Evolutionary conservation across 1,140 invertebrate species (phyloP), one percentile per base, ranked within the genome.

Genomic region (Drosophila bocqueti): DNA sequence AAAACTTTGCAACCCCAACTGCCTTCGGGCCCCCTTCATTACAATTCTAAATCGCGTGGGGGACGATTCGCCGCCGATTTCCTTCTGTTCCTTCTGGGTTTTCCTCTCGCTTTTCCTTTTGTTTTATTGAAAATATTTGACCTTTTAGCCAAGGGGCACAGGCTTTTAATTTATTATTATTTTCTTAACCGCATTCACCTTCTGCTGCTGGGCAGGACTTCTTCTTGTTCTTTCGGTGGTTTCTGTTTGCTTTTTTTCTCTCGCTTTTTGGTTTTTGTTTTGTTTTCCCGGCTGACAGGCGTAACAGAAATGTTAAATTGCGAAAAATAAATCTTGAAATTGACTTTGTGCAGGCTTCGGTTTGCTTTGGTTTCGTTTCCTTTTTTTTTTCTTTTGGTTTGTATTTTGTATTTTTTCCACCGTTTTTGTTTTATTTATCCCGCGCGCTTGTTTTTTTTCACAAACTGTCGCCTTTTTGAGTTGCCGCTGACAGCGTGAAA

Each of bases 391-490:
- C 4, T 7, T 29, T 29, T 29, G 26, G 26, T 24, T 18, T 47
- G 16, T 50, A 3, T 61, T 21, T 47, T 34, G 54, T 58, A 47
- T 21, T 47, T 34, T 58, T 58, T 40, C 52, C 57, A 40, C n/a
- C 36, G 50, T 58, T 73, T 72, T 49, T 49, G 26, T 71, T 73
- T 73, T 73, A 60, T 73, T 73, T 73, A 73, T 73, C 36, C 46
- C 29, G 52, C 21, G 50, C 18, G 38, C 52, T 64, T 67, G 69
- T 66, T 80, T 74, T 66, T 89, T 80, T 89, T 79, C 68, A 89
- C 85, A 89, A 89, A 89, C 85, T 89, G 84, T 89, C 84, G 84
- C 84, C 85, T 81, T 89, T 89, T 84, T 89, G 85, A 89, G 84
- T 83, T 87, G 85, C 50, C 66, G 81, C 84, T 89, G 84, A 89